Percentiles rank a stretch among this genome's conserved stretches.
Evolutionary conservation across 2,888 invertebrate species (phyloP).

Genomic region (Bellardia pandia): DNA sequence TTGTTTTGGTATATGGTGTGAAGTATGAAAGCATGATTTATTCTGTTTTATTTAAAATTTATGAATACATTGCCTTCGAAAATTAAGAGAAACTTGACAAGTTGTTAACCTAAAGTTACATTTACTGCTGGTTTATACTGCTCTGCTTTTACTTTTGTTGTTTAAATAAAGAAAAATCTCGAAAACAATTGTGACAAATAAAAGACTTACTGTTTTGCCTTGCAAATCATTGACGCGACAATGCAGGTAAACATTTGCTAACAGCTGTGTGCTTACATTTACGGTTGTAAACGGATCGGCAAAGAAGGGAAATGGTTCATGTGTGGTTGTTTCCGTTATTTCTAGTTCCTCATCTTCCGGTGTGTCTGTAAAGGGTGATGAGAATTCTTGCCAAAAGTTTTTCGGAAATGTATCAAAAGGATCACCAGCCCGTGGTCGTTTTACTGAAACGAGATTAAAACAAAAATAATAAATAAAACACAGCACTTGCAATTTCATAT

Average conservation of each 20-base stretch:
- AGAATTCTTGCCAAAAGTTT: constrained; percentile 84
- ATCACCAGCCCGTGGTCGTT: constrained; percentile 83
- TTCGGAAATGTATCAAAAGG: constrained; percentile 84
- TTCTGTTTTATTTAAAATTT: no score
- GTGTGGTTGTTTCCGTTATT: constrained; percentile 85
- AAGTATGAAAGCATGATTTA: no score
- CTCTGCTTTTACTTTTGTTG: background rate
- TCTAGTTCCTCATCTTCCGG: constrained; percentile 83
- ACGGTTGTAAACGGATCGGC: constrained; percentile 87
- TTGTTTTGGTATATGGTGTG: no score
- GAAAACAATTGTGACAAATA: background rate
- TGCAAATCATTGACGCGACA: constrained; percentile 89
- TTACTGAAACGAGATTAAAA: constrained; percentile 77
- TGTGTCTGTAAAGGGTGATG: constrained; percentile 84
- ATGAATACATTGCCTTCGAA: no score
- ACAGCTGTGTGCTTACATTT: constrained; percentile 88
- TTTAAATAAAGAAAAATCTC: background rate
- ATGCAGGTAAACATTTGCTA: constrained; percentile 87
- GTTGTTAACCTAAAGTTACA: no score
- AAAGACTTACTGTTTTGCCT: constrained; percentile 87
- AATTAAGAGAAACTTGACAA: no score
- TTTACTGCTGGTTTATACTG: background rate
- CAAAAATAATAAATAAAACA: background rate
- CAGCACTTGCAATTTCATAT: no score
- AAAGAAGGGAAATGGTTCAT: constrained; percentile 90